Conservation (phyloP, 2,888 invertebrate genomes). For the Tuta absoluta region DNA sequence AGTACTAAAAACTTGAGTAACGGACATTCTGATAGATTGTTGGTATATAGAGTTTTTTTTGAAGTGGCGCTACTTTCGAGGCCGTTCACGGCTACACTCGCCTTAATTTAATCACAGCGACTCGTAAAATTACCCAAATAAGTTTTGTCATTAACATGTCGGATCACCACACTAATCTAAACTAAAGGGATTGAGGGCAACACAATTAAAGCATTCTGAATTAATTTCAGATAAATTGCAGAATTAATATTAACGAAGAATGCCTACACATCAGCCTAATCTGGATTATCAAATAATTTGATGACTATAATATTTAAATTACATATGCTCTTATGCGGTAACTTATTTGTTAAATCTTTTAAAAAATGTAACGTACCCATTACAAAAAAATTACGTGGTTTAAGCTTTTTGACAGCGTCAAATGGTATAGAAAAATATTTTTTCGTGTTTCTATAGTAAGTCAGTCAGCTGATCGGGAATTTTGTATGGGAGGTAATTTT, state of each 20-base stretch:
- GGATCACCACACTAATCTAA: constrained; percentile 14
- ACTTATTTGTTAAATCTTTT: constrained; percentile 22
- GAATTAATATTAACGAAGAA: constrained; percentile 43
- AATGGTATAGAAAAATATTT: too few species aligned
- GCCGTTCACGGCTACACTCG: too few species aligned
- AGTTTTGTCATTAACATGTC: constrained; percentile 24
- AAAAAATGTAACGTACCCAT: too few species aligned
- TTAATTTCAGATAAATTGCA: constrained; percentile 43
- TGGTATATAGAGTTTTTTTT: too few species aligned
- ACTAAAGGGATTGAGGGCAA: constrained; percentile 17
- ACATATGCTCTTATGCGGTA: constrained; percentile 33
- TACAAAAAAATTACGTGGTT: too few species aligned
- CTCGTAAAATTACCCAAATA: neutral
- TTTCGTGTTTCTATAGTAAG: too few species aligned
- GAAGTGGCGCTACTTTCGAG: too few species aligned
- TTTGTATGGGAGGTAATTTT: too few species aligned
- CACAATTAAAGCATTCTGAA: constrained; percentile 30
- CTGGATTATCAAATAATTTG: constrained; percentile 41
- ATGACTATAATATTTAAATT: constrained; percentile 39
- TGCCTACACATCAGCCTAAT: constrained; percentile 41
- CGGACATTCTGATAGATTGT: too few species aligned
- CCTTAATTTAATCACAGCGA: neutral
- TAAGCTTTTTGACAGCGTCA: too few species aligned
- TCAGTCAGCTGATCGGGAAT: too few species aligned
- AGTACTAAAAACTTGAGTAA: too few species aligned